A percentile compares a stretch with the other conserved stretches of the same genome.
Conservation (phyloP, 2,113 vertebrate species). For the Salminus brasiliensis region DNA sequence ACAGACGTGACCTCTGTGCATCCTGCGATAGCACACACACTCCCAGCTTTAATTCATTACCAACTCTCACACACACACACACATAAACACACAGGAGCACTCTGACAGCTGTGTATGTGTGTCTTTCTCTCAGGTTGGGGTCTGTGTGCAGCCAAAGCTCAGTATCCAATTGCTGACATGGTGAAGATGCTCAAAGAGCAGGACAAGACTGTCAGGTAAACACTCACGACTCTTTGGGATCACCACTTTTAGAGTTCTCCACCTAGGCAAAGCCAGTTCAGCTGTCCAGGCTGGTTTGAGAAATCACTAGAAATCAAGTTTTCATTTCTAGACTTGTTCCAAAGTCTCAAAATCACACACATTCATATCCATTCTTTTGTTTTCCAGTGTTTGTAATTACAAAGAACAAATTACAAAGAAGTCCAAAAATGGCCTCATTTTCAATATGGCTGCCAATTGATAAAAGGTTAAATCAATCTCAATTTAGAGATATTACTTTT, state of each 20-base stretch:
- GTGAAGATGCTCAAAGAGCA: conserved; percentile 82
- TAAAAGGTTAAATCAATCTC: too few species aligned
- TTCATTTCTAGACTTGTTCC: too few species aligned
- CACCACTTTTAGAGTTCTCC: not conserved
- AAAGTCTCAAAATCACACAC: too few species aligned
- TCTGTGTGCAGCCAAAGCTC: conserved; percentile 82
- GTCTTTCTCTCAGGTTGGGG: conserved; percentile 73
- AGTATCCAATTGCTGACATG: conserved; percentile 83
- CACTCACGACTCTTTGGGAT: not conserved
- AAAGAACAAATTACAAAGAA: too few species aligned
- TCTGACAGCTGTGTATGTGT: not conserved
- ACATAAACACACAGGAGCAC: not conserved
- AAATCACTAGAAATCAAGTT: too few species aligned
- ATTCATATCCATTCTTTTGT: too few species aligned
- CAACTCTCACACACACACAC: not conserved
- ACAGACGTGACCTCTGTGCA: conserved; percentile 25
- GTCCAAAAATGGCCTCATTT: too few species aligned
- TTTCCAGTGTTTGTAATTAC: too few species aligned
- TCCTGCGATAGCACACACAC: conserved; percentile 1
- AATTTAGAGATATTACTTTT: too few species aligned
- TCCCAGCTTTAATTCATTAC: not conserved
- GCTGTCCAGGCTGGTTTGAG: too few species aligned
- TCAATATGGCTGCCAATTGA: too few species aligned
- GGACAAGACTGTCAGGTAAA: conserved; percentile 77
- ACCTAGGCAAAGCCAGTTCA: not conserved